Base-by-base conservation (phyloP, 30 jellyfish, hydroid and myxozoan genomes). In the Aurelia sp. region DNA sequence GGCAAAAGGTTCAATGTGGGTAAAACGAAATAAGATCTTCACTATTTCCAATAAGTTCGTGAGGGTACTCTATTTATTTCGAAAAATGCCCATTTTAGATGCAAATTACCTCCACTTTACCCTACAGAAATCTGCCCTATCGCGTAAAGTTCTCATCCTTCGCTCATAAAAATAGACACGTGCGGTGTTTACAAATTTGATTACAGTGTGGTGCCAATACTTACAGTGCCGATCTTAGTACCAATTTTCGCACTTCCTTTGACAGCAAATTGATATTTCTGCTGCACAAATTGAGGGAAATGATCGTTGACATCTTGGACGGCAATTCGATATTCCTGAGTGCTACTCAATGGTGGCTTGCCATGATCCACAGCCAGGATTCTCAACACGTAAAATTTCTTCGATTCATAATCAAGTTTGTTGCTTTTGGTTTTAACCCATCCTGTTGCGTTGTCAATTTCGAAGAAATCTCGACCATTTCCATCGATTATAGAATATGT, bases 341-440 rank as follows among this genome's bases (percentile, higher is more conserved):
- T 72, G 48, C 97, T 84, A 40, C 67, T 44, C 63, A 40, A 81
- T 3, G 97, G 91, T 13, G 97, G 97, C 10, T 59, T 52, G 63
- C 99, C 99, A 62, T 84, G 95, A 63, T 95, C 99, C 4, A 48
- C 88, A 11, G 99, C 99, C 33, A 63, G 74, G 21, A 95, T 88
- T 13, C 90, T 58, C 71, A 95, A 69, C n/a, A 65, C 93, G 82
- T 76, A 90, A 27, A 81, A 59, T 18, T 74, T 72, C 67, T 75
- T 80, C 55, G 65, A 58, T 81, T 95, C 99, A 57, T 89, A 95
- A 63, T 95, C 97, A 16, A 95, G 78, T 31, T 83, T 52, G 38
- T 59, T 70, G 76, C 77, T 74, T 30, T 51, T 89, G 41, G 99
- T 85, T 70, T 77, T 74, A 31, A 95, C 97, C 97, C 97, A 95